Percentiles rank a stretch among this genome's conserved stretches.
Conservation (phyloP, 2,797 vertebrate species). For the Clarias laeviceps region DNA sequence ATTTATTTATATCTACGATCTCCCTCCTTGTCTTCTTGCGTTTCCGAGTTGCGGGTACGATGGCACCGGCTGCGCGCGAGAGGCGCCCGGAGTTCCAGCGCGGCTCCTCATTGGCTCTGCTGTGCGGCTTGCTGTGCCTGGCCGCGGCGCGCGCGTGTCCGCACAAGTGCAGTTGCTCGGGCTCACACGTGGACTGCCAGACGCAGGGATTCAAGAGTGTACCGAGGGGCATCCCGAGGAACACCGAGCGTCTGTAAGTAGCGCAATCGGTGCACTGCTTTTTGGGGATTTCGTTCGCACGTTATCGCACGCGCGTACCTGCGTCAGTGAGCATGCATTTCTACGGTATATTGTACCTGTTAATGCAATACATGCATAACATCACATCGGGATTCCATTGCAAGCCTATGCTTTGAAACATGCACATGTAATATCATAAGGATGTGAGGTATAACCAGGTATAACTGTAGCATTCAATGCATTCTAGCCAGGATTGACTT, state of each 20-base stretch:
- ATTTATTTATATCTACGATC: background rate
- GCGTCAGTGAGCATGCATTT: background rate
- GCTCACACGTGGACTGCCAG: conserved; percentile 96
- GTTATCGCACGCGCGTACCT: background rate
- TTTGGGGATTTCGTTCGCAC: background rate
- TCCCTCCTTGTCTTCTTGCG: background rate
- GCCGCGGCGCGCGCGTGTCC: conserved; percentile 83
- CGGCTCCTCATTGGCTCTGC: conserved; percentile 63
- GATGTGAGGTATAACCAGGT: background rate
- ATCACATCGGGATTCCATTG: background rate
- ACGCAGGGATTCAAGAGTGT: conserved; percentile 87
- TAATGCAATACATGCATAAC: background rate
- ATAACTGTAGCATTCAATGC: background rate
- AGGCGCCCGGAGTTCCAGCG: conserved; percentile 60
- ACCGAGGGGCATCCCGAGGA: conserved; percentile 91
- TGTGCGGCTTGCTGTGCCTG: conserved; percentile 64
- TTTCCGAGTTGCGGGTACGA: conserved; percentile 59
- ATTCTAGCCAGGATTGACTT: background rate
- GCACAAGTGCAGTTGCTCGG: conserved; percentile 94
- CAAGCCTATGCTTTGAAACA: background rate
- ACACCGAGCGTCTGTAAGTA: conserved; percentile 94
- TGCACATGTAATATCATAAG: background rate
- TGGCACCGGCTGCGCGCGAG: conserved; percentile 64
- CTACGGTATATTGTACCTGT: background rate
- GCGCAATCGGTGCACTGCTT: background rate